Percentiles rank a stretch among this genome's conserved stretches.
These are phyloP conservation scores for Orthonevra nobilis DNA, from an alignment of 2,888 invertebrate species.

Conservation along the genomic window DNA sequence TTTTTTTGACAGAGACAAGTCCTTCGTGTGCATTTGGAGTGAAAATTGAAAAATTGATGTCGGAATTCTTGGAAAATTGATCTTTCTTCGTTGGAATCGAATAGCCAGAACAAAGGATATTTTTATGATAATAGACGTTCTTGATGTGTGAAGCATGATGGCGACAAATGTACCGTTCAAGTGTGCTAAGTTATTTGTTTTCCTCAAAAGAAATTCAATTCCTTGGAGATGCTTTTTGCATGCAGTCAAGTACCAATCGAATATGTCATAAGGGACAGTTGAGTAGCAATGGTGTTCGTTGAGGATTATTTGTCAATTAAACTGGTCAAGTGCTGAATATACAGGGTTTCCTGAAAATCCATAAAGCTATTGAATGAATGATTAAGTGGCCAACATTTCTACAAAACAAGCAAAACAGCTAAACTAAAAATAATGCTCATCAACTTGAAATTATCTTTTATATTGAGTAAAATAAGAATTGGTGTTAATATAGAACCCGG, in stretches of 20 bases:
- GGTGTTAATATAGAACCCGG: too few relatives aligned
- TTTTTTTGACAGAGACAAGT: constrained; percentile 16
- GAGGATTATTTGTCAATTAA: too few relatives aligned
- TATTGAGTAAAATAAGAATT: too few relatives aligned
- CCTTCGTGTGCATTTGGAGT: constrained; percentile 36
- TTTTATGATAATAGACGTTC: neutral
- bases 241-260: neutral
- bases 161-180: too few relatives aligned
- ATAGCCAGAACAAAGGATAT: neutral
- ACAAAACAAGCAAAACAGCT: too few relatives aligned
- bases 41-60: constrained; percentile 58
- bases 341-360: too few relatives aligned
- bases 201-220: neutral
- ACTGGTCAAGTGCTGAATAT: too few relatives aligned
- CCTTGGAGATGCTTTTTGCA: neutral
- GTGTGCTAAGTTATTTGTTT: constrained; percentile 4
- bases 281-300: too few relatives aligned
- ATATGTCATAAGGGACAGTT: neutral
- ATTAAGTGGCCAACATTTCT: too few relatives aligned
- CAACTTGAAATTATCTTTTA: too few relatives aligned
- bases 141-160: constrained; percentile 5
- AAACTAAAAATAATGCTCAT: too few relatives aligned
- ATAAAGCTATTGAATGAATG: too few relatives aligned
- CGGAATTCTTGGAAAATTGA: constrained; percentile 38
- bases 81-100: constrained; percentile 1